Evolutionary conservation across 2,888 invertebrate species (phyloP), one percentile per base, ranked within the genome.

Genomic region (Chymomyza fuscimana): DNA sequence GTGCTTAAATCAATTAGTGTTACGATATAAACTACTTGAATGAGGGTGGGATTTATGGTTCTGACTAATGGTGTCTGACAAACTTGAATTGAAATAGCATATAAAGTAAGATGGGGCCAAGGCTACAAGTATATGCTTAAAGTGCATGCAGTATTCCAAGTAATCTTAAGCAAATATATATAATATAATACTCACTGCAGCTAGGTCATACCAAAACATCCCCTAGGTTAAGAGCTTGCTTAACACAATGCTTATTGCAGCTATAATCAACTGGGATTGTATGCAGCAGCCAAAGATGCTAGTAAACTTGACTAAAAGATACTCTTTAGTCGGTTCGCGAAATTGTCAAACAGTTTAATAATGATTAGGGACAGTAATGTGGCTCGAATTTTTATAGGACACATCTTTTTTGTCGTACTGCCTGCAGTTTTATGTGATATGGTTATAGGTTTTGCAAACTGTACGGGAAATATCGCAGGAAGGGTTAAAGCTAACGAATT

Each of bases 21-120:
- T 25, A 59, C 50, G 66, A 71, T 63, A 79, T 65, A 65, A 71
- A 70, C 73, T 71, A 71, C 71, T 79, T 76, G 69, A 67, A 51
- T 63, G 58, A 54, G 58, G 62, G 22, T 25, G 73, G 70, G 77
- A 73, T 58, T 73, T 77, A 67, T 62, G 58, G 16, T 19, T 68
- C 76, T 78, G 78, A 78, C 79, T 70, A 76, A 46, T 46, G 40
- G 40, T 46, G 12, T 46, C 40, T 46, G 40, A 46, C 32, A 32
- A 25, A 25, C 25, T 3, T 25, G 25, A 25, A 25, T 25, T 25
- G 25, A 25, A 25, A 25, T 25, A 25, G 25, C 25, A 25, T 25
- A 25, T 25, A 25, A 25, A 25, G 12, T 46, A 46, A 46, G 40
- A 46, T 12, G 12, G 40, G 40, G 40, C 40, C 40, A 46, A 46